Conservation (phyloP, 2,888 invertebrate genomes). For the Seira sanloemensis region DNA sequence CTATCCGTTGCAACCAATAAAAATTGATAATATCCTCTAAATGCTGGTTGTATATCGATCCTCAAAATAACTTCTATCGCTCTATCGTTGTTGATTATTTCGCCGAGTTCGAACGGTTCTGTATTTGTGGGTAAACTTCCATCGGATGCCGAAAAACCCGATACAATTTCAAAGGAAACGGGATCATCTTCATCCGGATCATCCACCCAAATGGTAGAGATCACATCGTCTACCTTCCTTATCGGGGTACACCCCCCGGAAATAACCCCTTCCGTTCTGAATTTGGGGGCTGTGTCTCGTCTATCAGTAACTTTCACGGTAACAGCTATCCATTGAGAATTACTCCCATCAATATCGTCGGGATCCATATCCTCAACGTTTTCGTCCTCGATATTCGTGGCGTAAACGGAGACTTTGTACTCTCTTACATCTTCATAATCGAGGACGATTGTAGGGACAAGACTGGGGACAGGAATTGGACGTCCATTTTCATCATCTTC, state of each 20-base stretch:
- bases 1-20: conserved; percentile 52
- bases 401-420: conserved; percentile 43
- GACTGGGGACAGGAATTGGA: not conserved
- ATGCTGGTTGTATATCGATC: conserved; percentile 32
- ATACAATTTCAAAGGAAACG: too few relatives aligned
- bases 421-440: conserved; percentile 37
- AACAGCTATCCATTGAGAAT: conserved; percentile 36
- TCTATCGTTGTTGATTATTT: not conserved
- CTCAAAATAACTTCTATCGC: not conserved
- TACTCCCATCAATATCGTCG: conserved; percentile 20
- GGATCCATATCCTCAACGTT: conserved; percentile 19
- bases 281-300: conserved; percentile 81
- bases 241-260: conserved; percentile 47
- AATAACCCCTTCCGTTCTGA: conserved; percentile 76
- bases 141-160: not conserved
- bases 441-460: not conserved
- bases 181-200: conserved; percentile 47
- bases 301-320: conserved; percentile 80
- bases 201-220: conserved; percentile 22
- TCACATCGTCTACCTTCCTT: not conserved
- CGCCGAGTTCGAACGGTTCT: conserved; percentile 10
- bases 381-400: conserved; percentile 22
- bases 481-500: not conserved
- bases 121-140: conserved; percentile 7
- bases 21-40: conserved; percentile 53